Evolutionary conservation across 2,888 invertebrate genomes (phyloP).

Genomic region (Lepetodrilus schrolli): DNA sequence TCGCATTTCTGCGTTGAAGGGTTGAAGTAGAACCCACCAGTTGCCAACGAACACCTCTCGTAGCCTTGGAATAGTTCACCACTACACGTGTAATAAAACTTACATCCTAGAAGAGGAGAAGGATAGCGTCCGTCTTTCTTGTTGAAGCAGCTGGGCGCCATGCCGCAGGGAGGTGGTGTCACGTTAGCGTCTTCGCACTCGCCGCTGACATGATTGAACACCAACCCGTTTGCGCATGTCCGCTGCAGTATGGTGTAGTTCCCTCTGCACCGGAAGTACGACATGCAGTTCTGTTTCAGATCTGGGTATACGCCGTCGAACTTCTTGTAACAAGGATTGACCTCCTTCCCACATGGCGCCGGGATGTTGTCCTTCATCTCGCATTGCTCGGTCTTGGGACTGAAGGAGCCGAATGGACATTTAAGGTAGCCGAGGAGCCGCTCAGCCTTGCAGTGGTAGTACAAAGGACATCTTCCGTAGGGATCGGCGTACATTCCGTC

Average conservation of each 20-base stretch:
- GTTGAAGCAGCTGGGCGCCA: conserved; percentile 31
- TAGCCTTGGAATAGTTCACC: conserved; percentile 25
- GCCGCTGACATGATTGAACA: conserved; percentile 33
- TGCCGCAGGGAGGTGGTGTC: conserved; percentile 35
- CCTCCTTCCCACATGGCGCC: conserved; percentile 36
- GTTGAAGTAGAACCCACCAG: conserved; percentile 40
- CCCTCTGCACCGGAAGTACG: conserved; percentile 31
- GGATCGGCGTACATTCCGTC: conserved; percentile 42
- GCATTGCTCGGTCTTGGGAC: conserved; percentile 46
- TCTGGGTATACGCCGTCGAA: conserved; percentile 37
- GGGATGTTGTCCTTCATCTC: conserved; percentile 30
- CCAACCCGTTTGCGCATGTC: conserved; percentile 30
- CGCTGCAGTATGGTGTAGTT: conserved; percentile 15
- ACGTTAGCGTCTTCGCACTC: conserved; percentile 28
- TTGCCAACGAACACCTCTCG: conserved; percentile 28
- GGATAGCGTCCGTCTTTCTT: conserved; percentile 32
- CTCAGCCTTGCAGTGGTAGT: conserved; percentile 35
- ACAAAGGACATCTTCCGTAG: conserved; percentile 39
- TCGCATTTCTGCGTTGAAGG: conserved; percentile 30
- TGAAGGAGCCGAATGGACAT: conserved; percentile 52
- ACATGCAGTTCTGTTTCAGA: conserved; percentile 30
- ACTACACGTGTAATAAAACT: conserved; percentile 31
- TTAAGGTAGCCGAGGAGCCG: conserved; percentile 35
- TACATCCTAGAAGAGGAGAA: conserved; percentile 32
- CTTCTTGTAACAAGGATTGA: conserved; percentile 34